A percentile compares a stretch with the other conserved stretches of the same genome.
Conservation (phyloP, 2,888 invertebrate species). For the Phytoseiulus persimilis region DNA sequence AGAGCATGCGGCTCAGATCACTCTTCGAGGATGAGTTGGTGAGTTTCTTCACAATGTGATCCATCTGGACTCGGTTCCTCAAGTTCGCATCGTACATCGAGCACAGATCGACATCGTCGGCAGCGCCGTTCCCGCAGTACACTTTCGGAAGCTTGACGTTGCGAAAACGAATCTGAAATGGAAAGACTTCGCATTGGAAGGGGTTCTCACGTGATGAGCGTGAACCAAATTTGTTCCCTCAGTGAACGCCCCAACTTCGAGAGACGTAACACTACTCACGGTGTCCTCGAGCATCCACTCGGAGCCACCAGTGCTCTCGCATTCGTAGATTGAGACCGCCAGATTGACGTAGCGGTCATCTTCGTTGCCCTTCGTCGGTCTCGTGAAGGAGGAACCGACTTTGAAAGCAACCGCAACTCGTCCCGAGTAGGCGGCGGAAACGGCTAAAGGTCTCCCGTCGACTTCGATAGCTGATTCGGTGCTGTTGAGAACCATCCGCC, state of each 20-base stretch:
- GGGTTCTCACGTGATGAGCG: too few species aligned
- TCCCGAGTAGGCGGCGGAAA: conserved; percentile 94
- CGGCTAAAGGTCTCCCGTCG: conserved; percentile 76
- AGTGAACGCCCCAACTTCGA: too few species aligned
- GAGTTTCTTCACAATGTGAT: conserved; percentile 44
- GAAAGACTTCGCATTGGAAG: too few species aligned
- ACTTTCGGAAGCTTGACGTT: conserved; percentile 65
- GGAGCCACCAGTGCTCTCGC: conserved; percentile 87
- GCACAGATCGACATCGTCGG: conserved; percentile 43
- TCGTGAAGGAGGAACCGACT: conserved; percentile 77
- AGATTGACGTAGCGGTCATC: conserved; percentile 77
- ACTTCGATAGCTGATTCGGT: conserved; percentile 58
- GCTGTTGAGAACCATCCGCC: conserved; percentile 65
- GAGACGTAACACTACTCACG: neutral
- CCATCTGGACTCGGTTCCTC: conserved; percentile 44
- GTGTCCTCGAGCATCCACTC: conserved; percentile 89
- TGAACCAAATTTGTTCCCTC: too few species aligned
- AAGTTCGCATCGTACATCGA: conserved; percentile 44
- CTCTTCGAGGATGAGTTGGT: conserved; percentile 41
- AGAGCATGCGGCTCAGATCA: conserved; percentile 58
- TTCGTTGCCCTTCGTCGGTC: conserved; percentile 65
- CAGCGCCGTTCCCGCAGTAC: conserved; percentile 38
- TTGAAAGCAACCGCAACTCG: conserved; percentile 95
- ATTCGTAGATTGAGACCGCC: conserved; percentile 94
- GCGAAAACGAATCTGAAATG: conserved; percentile 65